A percentile compares a stretch with the other conserved stretches of the same genome.
These are phyloP conservation scores for Apamea anceps DNA, from an alignment of 2,888 invertebrate genomes.

Conservation along the genomic window DNA sequence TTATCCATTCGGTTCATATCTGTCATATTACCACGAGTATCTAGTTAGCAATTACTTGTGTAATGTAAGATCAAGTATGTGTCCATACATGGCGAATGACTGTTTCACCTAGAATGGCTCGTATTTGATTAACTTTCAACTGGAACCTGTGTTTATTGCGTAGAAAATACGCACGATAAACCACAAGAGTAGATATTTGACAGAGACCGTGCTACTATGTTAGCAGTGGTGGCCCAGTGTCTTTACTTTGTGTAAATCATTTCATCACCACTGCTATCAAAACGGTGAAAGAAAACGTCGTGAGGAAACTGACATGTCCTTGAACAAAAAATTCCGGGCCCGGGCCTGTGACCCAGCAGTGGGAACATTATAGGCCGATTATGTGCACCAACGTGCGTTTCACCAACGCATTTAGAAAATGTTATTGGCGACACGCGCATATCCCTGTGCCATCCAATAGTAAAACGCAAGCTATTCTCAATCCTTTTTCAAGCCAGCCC, in stretches of 20 bases:
- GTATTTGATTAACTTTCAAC: constrained; percentile 56
- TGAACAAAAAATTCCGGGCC: too few relatives aligned
- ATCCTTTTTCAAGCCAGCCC: not conserved
- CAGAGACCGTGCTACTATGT: not conserved
- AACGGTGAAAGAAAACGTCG: too few relatives aligned
- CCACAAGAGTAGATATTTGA: not conserved
- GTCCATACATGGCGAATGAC: constrained; percentile 43
- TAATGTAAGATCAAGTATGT: constrained; percentile 9
- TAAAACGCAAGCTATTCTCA: not conserved
- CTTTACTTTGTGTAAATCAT: too few relatives aligned
- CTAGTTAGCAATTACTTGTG: constrained; percentile 26
- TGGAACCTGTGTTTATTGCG: constrained; percentile 29
- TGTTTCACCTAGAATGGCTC: constrained; percentile 18
- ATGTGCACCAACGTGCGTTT: not conserved
- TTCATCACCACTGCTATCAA: too few relatives aligned
- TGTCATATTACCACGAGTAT: constrained; percentile 8
- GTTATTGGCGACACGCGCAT: not conserved
- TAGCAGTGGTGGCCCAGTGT: too few relatives aligned
- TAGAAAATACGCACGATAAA: constrained; percentile 8
- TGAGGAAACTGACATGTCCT: too few relatives aligned
- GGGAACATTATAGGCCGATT: too few relatives aligned
- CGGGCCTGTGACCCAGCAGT: too few relatives aligned
- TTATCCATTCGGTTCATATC: constrained; percentile 3
- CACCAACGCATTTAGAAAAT: not conserved
- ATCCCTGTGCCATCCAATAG: not conserved